Conservation (phyloP, 2,113 vertebrate genomes). For the Eurystomus gularis region DNA sequence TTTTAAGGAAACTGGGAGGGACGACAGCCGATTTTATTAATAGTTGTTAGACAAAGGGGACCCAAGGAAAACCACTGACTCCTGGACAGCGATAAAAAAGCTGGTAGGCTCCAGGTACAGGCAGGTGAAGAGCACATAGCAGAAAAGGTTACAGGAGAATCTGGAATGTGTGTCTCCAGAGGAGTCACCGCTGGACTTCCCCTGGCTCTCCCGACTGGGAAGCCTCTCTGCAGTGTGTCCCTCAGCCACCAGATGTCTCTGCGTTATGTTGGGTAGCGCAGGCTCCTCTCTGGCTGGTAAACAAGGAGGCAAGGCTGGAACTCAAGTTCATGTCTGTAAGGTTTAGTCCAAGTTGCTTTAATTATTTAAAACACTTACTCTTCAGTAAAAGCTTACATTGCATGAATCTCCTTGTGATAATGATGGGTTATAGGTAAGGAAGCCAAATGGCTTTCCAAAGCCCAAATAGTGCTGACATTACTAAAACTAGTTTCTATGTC, state of each 20-base stretch:
- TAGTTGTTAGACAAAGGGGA: neutral
- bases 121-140: neutral
- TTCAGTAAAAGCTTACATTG: neutral
- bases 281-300: neutral
- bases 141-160: fast-evolving
- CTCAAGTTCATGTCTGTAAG: fast-evolving
- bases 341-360: neutral
- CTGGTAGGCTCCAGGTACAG: fast-evolving
- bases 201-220: fast-evolving
- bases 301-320: too few species aligned
- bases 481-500: neutral
- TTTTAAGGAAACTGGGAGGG: fast-evolving
- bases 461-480: fast-evolving
- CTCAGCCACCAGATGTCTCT: neutral
- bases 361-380: neutral
- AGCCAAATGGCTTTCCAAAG: neutral
- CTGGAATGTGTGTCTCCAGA: fast-evolving
- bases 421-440: neutral
- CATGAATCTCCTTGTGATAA: too few species aligned
- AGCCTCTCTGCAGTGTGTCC: neutral
- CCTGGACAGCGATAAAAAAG: neutral
- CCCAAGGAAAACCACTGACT: fast-evolving
- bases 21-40: neutral
- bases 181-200: neutral
- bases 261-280: fast-evolving